These are phyloP conservation scores for Leptoclinus maculatus DNA, from an alignment of 2,797 vertebrate genomes.

Conservation along the genomic window DNA sequence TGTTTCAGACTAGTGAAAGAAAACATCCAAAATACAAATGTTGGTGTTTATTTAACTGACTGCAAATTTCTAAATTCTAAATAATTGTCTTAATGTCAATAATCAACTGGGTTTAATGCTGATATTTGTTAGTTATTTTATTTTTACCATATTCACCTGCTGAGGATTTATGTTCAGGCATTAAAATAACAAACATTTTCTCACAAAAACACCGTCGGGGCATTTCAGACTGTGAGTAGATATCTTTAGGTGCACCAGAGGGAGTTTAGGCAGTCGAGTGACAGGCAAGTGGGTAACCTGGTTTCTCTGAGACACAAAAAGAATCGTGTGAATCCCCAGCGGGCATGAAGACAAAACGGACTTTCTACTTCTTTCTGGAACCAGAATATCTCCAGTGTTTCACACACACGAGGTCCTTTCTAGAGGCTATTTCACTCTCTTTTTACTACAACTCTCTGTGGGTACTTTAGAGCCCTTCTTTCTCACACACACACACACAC, in stretches of 20 bases:
- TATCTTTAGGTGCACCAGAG: slow-evolving; percentile 81
- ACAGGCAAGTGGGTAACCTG: slow-evolving; percentile 87
- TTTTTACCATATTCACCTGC: neutral
- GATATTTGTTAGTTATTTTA: too few species aligned
- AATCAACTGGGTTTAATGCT: neutral
- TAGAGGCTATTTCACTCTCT: slow-evolving; percentile 21
- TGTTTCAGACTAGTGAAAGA: too few species aligned
- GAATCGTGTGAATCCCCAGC: slow-evolving; percentile 59
- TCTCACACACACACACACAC: slow-evolving; percentile 11
- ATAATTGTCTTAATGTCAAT: neutral
- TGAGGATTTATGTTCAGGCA: neutral
- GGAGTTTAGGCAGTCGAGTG: slow-evolving; percentile 71
- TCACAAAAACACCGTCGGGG: slow-evolving; percentile 32
- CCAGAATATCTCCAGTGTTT: slow-evolving; percentile 7
- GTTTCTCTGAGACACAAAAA: slow-evolving; percentile 80
- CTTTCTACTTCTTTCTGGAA: slow-evolving; percentile 28
- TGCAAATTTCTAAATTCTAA: neutral
- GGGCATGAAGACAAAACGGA: slow-evolving; percentile 44
- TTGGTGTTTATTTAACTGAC: too few species aligned
- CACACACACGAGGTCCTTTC: slow-evolving; percentile 10
- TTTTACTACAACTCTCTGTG: slow-evolving; percentile 46
- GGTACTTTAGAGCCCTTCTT: slow-evolving; percentile 7
- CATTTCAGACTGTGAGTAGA: slow-evolving; percentile 46
- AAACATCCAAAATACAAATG: too few species aligned
- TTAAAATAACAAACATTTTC: slow-evolving; percentile 21